Conservation (phyloP, 2,888 invertebrate species). For the Lysandra bellargus region DNA sequence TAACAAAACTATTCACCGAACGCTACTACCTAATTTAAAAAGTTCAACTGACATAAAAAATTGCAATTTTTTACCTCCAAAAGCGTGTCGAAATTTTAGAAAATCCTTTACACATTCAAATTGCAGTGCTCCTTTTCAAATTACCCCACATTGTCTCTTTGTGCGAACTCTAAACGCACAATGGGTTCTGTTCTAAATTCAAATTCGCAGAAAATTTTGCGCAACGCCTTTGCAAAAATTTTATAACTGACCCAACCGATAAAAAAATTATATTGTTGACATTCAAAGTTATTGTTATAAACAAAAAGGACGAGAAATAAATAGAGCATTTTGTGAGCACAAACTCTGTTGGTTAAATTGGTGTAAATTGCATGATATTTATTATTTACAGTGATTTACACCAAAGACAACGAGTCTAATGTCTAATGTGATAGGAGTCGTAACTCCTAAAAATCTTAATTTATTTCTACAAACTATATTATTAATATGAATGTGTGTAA, state of each 20-base stretch:
- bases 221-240: conserved; percentile 54
- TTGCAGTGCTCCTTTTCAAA: conserved; percentile 51
- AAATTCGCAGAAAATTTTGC: conserved; percentile 71
- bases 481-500: no score
- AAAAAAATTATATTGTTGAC: conserved; percentile 31
- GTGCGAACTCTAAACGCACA: conserved; percentile 54
- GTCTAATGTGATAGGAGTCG: neutral
- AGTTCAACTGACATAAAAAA: conserved; percentile 14
- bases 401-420: no score
- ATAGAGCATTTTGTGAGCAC: conserved; percentile 2
- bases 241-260: conserved; percentile 31
- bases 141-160: conserved; percentile 47
- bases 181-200: conserved; percentile 61
- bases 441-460: neutral
- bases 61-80: conserved; percentile 36
- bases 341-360: neutral
- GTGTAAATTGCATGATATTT: neutral
- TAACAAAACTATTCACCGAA: conserved; percentile 8
- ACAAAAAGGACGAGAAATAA: conserved; percentile 11
- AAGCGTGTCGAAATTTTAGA: conserved; percentile 49
- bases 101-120: conserved; percentile 49
- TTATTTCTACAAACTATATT: neutral
- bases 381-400: no score
- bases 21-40: conserved; percentile 31
- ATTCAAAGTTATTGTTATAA: conserved; percentile 18